phyloP scores from a whole-genome alignment of 2,113 vertebrate genomes.

The Sorex araneus region DNA sequence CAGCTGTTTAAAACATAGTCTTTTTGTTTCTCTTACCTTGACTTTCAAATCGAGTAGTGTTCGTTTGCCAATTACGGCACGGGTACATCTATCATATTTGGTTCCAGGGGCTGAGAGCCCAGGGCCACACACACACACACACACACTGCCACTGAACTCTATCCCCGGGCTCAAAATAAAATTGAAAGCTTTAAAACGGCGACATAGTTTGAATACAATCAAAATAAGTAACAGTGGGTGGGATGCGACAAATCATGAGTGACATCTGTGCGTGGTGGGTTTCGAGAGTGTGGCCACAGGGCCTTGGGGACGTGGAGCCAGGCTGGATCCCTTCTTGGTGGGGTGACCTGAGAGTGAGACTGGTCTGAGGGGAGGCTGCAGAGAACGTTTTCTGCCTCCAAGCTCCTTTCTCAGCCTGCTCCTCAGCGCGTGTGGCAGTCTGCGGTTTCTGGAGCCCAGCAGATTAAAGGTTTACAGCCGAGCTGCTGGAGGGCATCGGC shows the following conservation, averaged over 20 bases:
- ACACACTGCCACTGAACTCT: no score
- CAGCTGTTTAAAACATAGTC: background rate
- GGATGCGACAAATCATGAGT: fast-evolving
- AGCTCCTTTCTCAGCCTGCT: background rate
- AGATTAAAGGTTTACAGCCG: conserved; percentile 76
- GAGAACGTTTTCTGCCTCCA: background rate
- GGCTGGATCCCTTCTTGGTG: no score
- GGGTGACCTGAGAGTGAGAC: background rate
- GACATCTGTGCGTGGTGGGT: fast-evolving
- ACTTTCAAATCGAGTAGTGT: background rate
- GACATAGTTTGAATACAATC: conserved; percentile 1
- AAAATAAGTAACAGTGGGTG: background rate
- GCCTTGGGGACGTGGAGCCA: background rate
- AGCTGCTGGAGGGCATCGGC: conserved; percentile 12
- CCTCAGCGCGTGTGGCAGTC: background rate
- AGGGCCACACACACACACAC: no score
- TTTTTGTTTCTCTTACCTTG: background rate
- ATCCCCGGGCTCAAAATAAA: background rate
- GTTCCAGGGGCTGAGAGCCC: no score
- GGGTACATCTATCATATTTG: no score
- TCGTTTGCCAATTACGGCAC: background rate
- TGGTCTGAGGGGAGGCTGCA: background rate
- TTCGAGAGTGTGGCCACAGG: background rate
- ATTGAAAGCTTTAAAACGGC: background rate
- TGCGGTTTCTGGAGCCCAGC: conserved; percentile 23